These are phyloP conservation scores for Allophyes oxyacanthae DNA, from an alignment of 2,888 invertebrate genomes.

Conservation along the genomic window DNA sequence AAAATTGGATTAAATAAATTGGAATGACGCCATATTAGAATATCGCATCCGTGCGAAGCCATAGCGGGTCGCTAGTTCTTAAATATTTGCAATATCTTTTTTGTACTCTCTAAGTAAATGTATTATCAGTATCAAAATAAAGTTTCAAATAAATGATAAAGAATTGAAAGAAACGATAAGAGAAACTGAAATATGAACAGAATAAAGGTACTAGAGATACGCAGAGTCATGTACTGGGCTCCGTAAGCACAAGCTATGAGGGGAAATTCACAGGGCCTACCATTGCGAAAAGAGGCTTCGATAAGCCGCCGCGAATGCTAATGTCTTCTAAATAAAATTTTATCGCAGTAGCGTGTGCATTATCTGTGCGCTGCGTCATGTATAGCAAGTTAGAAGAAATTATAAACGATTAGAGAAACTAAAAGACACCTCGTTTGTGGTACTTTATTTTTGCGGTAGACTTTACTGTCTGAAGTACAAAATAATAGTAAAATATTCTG, in stretches of 20 bases:
- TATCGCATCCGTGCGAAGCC: no score
- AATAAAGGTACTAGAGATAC: constrained; percentile 33
- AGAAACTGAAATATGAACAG: constrained; percentile 31
- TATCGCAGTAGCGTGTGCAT: constrained; percentile 69
- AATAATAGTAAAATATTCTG: no score
- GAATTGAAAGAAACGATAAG: constrained; percentile 16
- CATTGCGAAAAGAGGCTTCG: constrained; percentile 63
- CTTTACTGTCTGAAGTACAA: no score
- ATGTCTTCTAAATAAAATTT: constrained; percentile 80
- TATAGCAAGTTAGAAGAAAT: constrained; percentile 61
- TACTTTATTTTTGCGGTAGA: neutral
- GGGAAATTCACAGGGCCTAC: constrained; percentile 67
- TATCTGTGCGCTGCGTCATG: constrained; percentile 68
- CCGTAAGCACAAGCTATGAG: constrained; percentile 41
- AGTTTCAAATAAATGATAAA: neutral
- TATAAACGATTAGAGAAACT: constrained; percentile 52
- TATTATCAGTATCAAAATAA: neutral
- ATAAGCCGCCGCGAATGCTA: constrained; percentile 79
- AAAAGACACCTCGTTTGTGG: constrained; percentile 1
- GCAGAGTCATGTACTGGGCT: constrained; percentile 18
- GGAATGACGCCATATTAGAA: no score
- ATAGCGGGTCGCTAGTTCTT: no score
- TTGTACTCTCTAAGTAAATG: neutral
- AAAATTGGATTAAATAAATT: no score
- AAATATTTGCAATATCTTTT: neutral